phyloP scores from a whole-genome alignment of 1,140 invertebrate species.

The Papilio polytes region DNA sequence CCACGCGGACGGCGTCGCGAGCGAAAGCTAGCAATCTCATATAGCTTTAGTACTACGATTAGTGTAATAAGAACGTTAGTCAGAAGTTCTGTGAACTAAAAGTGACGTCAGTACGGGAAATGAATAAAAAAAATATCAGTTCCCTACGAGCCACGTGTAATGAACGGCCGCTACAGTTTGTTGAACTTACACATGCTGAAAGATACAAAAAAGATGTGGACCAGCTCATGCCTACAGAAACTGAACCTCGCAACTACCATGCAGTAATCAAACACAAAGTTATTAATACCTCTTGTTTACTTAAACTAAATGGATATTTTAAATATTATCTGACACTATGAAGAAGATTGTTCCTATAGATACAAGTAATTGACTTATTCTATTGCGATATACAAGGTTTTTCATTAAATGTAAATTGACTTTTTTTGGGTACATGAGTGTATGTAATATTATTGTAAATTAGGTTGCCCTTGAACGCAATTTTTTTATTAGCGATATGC shows the following conservation, averaged over 20 bases:
- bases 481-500: neutral
- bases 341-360: neutral
- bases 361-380: neutral
- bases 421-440: too few relatives aligned
- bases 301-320: conserved; percentile 8
- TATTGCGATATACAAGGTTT: neutral
- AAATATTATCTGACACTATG: neutral
- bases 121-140: conserved; percentile 19
- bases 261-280: conserved; percentile 2
- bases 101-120: conserved; percentile 5
- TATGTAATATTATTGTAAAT: neutral
- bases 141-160: conserved; percentile 18
- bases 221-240: conserved; percentile 46
- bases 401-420: neutral
- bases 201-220: conserved; percentile 74
- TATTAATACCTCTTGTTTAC: conserved; percentile 4
- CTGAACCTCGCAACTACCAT: conserved; percentile 7
- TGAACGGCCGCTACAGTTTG: conserved; percentile 59
- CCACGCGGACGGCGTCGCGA: too few relatives aligned
- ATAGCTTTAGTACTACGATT: neutral
- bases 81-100: neutral
- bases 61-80: neutral
- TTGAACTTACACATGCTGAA: conserved; percentile 79
- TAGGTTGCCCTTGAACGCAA: neutral
- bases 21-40: too few relatives aligned